Base-by-base conservation (phyloP, 2,113 vertebrate genomes). In the Alligator sinensis region DNA sequence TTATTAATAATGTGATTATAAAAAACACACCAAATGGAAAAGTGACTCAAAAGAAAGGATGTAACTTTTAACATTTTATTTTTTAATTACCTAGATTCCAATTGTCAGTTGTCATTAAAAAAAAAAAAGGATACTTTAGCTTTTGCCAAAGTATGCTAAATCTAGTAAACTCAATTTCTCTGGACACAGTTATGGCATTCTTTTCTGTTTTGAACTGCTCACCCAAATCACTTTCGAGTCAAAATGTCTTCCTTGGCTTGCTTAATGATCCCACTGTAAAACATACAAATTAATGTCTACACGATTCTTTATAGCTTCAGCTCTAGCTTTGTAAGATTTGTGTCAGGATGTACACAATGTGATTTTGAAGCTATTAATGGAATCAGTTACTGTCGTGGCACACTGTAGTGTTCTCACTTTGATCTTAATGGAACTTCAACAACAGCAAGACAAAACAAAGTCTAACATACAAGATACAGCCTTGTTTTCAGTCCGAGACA, bases 341-440 rank as follows among this genome's bases (percentile, higher is more conserved):
- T 77, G 57, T 27, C 88, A 87, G 18, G 21, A 34, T 77, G 8
- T 25, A 38, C 64, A 76, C 5, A 13, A 62, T 6, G 80, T 11
- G 79, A 91, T 91, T 91, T 94, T 61, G 83, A 59, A 95, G 86
- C 54, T 25, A n/a, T 9, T 88, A 75, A 95, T 76, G 18, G 3
- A 72, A 91, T 86, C 85, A 83, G 13, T 94, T 80, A 86, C 8
- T 88, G 22, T 6, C 34, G 38, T 89, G 85, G 70, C 75, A 78
- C 25, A 15, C 75, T 66, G 77, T 63, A 12, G 25, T 64, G 76
- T 84, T 54, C 83, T 34, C 1, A 10, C 7, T 5, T 80, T 85
- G 14, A 54, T 91, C 68, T 80, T 16, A 4, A 83, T 60, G 30
- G 66, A 92, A 84, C 82, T 88, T 83, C 60, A 91, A 2, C 19